Base-by-base conservation (phyloP, 2,797 vertebrate species). In the Epinephelus malabaricus region DNA sequence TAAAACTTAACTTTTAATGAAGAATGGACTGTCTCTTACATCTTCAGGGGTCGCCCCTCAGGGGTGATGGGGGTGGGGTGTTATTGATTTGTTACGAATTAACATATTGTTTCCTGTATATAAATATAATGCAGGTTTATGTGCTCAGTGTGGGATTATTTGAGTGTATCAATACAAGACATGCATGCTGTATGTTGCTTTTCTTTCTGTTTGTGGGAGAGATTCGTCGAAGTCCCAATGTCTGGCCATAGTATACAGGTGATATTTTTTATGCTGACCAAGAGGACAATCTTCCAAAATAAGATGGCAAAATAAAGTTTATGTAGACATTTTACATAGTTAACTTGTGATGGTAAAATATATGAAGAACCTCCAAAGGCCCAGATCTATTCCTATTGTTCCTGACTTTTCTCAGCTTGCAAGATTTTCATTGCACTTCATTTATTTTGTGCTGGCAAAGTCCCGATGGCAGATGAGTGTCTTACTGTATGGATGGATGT, bases 361-460 rank as follows among this genome's bases (percentile, higher is more conserved):
- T 46, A 21, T 25, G 2, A n/a, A 43, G 23, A 66, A 25, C 21
- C 13, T 64, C 21, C 2, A 68, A 71, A 64, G 1, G 4, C 2
- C 23, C 3, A 13, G 13, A 59, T 72, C 21, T 7, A 17, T 38
- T 40, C 40, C n/a, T n/a, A 14, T 13, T 23, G 10, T 15, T 53
- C 14, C 30, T 15, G 1, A 30, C 27, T 60, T 2, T 73, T 72
- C 38, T 8, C 34, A 34, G 27, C 21, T 62, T 38, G 8, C 19
- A 47, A n/a, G 13, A 62, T 65, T 61, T 62, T 43, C 10, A 60
- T 60, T n/a, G 49, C 34, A 27, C 56, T 71, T 83, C 14, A 73
- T 69, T 69, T 47, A 9, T 34, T 19, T 61, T 56, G 60, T 19
- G 46, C 12, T 65, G 46, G 9, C 9, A 0, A 8, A 45, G 30